Percentiles rank a stretch among this genome's conserved stretches.
phyloP scores from a whole-genome alignment of 2,888 invertebrate genomes.

The Ichneumoninae sp. region DNA sequence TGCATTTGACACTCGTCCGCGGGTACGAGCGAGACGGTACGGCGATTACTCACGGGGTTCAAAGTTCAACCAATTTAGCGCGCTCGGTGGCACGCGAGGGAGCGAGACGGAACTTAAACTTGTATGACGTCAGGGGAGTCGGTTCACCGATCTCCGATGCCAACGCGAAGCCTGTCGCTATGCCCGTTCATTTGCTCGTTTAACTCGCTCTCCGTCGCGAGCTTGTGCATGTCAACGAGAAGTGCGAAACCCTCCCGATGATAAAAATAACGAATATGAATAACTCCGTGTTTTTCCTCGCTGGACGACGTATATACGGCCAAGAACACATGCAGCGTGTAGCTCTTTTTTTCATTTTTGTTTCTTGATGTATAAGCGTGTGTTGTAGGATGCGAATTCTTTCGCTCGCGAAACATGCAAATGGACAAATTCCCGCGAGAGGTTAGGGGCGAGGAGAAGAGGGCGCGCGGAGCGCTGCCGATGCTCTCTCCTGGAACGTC shows the following conservation, averaged over 20 bases:
- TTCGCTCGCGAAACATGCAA: constrained; percentile 48
- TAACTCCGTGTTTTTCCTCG: constrained; percentile 15
- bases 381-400: constrained; percentile 32
- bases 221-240: not conserved
- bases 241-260: constrained; percentile 37
- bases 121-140: constrained; percentile 23
- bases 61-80: constrained; percentile 78
- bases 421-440: constrained; percentile 62
- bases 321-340: not conserved
- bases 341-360: not conserved
- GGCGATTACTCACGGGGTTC: constrained; percentile 77
- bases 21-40: constrained; percentile 65
- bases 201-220: constrained; percentile 6
- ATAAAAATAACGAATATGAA: constrained; percentile 64
- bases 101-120: constrained; percentile 8
- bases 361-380: not conserved
- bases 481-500: not conserved
- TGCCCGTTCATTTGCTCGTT: constrained; percentile 20
- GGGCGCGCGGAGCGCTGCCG: not conserved
- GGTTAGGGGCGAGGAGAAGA: constrained; percentile 1
- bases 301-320: not conserved
- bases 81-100: constrained; percentile 50
- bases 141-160: constrained; percentile 34
- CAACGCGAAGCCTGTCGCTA: constrained; percentile 37
- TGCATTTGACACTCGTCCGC: constrained; percentile 28